Evolutionary conservation across 2,797 vertebrate genomes (phyloP), one percentile per base, ranked within the genome.

Genomic region (Acanthurus leucopareius): DNA sequence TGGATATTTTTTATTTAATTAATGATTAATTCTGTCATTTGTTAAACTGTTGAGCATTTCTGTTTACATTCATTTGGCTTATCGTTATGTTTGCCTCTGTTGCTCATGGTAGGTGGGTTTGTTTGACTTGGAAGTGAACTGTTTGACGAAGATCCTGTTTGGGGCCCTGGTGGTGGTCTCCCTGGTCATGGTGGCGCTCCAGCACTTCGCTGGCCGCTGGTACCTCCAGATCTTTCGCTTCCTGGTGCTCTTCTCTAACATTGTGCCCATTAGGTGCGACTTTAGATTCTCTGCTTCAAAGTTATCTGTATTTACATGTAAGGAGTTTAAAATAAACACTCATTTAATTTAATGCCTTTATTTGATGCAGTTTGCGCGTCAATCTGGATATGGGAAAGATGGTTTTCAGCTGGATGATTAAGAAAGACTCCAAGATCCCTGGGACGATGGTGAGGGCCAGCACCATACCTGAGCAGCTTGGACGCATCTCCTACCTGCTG

Each of bases 341-440:
- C 4, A 8, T 16, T 2, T 0, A 7, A 53, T 25, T 20, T 42
- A 0, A 7, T 60, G 13, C 25, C 47, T 67, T 28, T 17, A 32
- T 63, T 74, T 62, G 0, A 51, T 56, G 9, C 69, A 99, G 98
- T 83, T 93, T 99, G 86, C 97, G 98, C 2, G 98, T 99, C 69
- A 99, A 99, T 82, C 94, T 99, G 93, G 98, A 99, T 83, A 99
- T 99, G 98, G 98, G 98, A 25, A 99, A 99, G 92, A 99, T 99
- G 77, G 98, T 99, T 69, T 99, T 99, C 92, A 99, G 98, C 81
- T 99, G 98, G 98, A 97, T 99, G 96, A 99, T 99, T 80, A 97
- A 97, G 53, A 96, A 96, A 83, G 98, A 99, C 86, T 97, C 97
- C 3, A 99, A 99, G 89, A 99, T 99, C 73, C 98, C 98, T 0